These are phyloP conservation scores for Cottus gobio DNA, from an alignment of 2,113 vertebrate genomes.

Conservation along the genomic window DNA sequence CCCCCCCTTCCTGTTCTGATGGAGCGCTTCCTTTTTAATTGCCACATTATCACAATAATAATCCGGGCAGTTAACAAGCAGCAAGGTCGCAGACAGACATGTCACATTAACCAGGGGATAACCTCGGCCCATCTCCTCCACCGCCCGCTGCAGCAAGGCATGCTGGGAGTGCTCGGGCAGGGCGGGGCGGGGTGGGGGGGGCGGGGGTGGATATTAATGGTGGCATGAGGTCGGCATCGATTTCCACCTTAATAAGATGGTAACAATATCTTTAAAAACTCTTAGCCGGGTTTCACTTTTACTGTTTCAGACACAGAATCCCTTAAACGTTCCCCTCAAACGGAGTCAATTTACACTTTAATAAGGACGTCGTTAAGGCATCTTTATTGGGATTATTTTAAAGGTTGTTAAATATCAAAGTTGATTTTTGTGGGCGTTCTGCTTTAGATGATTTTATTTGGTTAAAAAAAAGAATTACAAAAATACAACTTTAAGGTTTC, in stretches of 20 bases:
- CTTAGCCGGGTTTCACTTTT: slow-evolving; percentile 4
- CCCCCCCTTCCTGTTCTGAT: slow-evolving; percentile 52
- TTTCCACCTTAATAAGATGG: slow-evolving; percentile 73
- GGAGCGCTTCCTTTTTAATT: slow-evolving; percentile 81
- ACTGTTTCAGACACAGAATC: neutral
- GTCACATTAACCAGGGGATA: slow-evolving; percentile 85
- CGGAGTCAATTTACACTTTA: neutral
- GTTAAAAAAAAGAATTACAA: no score
- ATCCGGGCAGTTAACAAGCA: slow-evolving; percentile 80
- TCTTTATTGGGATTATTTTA: no score
- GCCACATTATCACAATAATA: slow-evolving; percentile 85
- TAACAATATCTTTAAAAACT: slow-evolving; percentile 73
- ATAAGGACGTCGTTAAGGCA: no score
- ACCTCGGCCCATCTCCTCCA: slow-evolving; percentile 63
- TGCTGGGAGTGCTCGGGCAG: slow-evolving; percentile 50
- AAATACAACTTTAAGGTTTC: no score
- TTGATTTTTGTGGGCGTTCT: no score
- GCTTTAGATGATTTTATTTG: no score
- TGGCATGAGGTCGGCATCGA: slow-evolving; percentile 66
- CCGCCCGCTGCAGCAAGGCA: slow-evolving; percentile 45
- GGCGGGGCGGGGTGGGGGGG: slow-evolving; percentile 15
- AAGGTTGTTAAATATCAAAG: no score
- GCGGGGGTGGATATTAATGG: slow-evolving; percentile 47
- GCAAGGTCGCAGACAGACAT: slow-evolving; percentile 83
- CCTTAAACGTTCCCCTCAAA: neutral